Percentiles rank a stretch among this genome's conserved stretches.
phyloP scores from a whole-genome alignment of 2,888 invertebrate species.

The Colletes collaris region DNA sequence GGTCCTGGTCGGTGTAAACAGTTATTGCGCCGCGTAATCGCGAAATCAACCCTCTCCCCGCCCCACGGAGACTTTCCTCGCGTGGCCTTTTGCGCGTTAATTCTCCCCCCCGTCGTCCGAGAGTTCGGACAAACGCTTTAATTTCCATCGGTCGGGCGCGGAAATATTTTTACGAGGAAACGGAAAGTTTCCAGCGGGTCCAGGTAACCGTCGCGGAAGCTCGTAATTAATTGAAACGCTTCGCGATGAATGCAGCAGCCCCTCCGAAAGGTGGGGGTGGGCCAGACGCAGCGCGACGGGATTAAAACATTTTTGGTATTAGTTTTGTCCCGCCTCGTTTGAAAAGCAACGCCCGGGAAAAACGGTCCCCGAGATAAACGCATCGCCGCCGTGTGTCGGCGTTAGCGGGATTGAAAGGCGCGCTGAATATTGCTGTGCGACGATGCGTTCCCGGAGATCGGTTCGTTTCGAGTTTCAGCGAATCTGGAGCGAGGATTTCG shows the following conservation, averaged over 20 bases:
- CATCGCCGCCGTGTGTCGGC: too few relatives aligned
- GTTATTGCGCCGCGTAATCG: constrained; percentile 43
- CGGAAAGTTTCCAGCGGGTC: constrained; percentile 9
- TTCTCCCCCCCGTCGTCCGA: background rate
- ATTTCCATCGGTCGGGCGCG: background rate
- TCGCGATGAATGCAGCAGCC: constrained; percentile 5
- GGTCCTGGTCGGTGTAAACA: constrained; percentile 6
- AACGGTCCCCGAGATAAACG: background rate
- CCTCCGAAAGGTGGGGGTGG: background rate
- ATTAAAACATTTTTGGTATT: constrained; percentile 27
- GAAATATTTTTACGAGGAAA: background rate
- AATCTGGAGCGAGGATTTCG: too few relatives aligned
- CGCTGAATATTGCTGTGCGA: too few relatives aligned
- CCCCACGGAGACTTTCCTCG: background rate
- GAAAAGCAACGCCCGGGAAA: background rate
- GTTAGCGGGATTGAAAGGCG: too few relatives aligned
- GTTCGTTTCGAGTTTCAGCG: too few relatives aligned
- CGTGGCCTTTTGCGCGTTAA: background rate
- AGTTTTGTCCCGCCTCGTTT: background rate
- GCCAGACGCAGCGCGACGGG: background rate
- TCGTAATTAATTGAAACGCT: constrained; percentile 44
- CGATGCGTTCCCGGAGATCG: too few relatives aligned
- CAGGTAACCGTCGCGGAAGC: background rate
- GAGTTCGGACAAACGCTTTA: background rate
- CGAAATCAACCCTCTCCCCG: constrained; percentile 19